A percentile compares a stretch with the other conserved stretches of the same genome.
These are phyloP conservation scores for Aegypius monachus DNA, from an alignment of 2,113 vertebrate genomes.

Conservation along the genomic window DNA sequence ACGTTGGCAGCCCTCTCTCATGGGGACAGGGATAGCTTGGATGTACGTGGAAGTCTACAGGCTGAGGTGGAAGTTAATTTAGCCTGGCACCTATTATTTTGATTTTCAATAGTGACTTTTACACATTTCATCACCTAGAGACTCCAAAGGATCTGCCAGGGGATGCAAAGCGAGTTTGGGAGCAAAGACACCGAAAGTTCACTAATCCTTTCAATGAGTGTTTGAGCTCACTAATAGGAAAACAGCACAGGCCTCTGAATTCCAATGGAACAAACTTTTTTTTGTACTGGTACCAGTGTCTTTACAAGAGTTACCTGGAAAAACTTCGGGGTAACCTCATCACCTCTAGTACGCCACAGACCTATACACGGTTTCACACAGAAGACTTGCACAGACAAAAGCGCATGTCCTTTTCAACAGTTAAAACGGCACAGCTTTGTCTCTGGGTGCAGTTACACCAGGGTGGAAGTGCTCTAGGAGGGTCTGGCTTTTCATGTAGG, in stretches of 20 bases:
- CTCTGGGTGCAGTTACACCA: background rate
- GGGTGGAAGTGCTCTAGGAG: background rate
- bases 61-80: background rate
- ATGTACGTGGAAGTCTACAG: background rate
- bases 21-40: background rate
- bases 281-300: background rate
- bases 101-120: background rate
- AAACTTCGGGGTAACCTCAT: background rate
- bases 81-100: background rate
- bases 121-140: background rate
- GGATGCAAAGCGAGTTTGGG: background rate
- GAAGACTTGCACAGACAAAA: background rate
- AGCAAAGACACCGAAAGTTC: background rate
- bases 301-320: background rate
- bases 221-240: background rate
- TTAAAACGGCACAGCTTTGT: background rate
- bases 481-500: background rate
- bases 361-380: rapidly evolving
- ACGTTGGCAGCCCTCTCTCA: background rate
- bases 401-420: background rate
- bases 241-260: background rate
- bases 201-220: background rate
- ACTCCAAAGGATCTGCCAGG: background rate
- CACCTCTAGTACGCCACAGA: background rate
- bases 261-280: background rate